phyloP scores from a whole-genome alignment of 23 tunicate genomes.

The Ciona savignyi region DNA sequence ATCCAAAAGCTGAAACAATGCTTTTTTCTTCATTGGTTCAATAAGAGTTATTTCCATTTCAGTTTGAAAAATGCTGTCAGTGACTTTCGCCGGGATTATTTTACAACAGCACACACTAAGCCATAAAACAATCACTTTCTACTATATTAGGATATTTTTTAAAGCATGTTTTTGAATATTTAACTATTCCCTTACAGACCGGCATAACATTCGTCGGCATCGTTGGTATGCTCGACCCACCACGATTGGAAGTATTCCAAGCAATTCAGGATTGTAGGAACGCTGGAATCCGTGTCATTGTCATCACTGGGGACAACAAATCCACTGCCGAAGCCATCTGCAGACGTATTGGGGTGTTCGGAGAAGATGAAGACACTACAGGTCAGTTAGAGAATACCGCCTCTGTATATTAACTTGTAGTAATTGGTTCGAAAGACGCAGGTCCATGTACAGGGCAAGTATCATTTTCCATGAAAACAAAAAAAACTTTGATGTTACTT shows the following conservation, averaged over 20 bases:
- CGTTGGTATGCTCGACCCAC: conserved; percentile 99
- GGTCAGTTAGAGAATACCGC: no score
- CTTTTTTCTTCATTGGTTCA: no score
- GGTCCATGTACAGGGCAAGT: no score
- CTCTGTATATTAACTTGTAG: no score
- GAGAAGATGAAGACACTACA: conserved; percentile 78
- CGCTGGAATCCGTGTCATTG: conserved; percentile 97
- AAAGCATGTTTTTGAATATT: neutral
- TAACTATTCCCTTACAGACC: conserved; percentile 1
- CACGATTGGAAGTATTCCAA: conserved; percentile 81
- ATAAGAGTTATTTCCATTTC: no score
- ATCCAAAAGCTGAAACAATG: no score
- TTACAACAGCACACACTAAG: no score
- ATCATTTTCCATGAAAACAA: no score
- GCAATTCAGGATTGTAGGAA: conserved; percentile 83
- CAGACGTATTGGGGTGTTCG: conserved; percentile 92
- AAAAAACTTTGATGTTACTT: no score
- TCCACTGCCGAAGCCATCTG: conserved; percentile 99
- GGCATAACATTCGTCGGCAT: conserved; percentile 93
- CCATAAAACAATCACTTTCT: no score
- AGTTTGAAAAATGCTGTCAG: no score
- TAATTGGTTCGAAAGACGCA: no score
- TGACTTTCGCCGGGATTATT: neutral
- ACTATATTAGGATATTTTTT: neutral
- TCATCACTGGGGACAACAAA: conserved; percentile 99